Percentiles rank a stretch among this genome's conserved stretches.
These are phyloP conservation scores for Patella depressa DNA, from an alignment of 2,888 invertebrate genomes.

Conservation along the genomic window DNA sequence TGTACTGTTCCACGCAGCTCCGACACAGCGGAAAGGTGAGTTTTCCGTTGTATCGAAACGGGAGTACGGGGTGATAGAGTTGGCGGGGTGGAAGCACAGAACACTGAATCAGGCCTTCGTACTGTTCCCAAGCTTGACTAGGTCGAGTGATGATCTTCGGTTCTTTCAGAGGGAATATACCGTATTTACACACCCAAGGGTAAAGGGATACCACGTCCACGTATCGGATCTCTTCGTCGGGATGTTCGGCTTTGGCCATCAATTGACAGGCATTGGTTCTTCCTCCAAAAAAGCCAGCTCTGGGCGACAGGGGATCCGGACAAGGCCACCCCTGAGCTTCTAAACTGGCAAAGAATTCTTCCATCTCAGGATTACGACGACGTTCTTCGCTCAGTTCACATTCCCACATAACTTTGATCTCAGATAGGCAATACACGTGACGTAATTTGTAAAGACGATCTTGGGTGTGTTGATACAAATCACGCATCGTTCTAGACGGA, in stretches of 20 bases:
- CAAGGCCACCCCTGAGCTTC: not conserved
- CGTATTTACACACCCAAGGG: not conserved
- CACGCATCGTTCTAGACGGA: not conserved
- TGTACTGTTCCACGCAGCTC: not conserved
- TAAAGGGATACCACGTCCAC: not conserved
- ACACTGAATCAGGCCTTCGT: not conserved
- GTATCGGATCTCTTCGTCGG: not conserved
- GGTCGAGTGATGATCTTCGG: not conserved
- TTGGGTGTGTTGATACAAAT: not conserved
- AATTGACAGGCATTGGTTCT: slow-evolving; percentile 1
- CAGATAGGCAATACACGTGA: not conserved
- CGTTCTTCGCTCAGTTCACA: not conserved
- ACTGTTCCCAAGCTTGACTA: not conserved
- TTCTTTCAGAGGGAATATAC: not conserved
- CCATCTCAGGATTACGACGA: not conserved
- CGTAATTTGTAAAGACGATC: not conserved
- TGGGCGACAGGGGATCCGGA: not conserved
- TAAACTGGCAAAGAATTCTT: not conserved
- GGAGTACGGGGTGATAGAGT: not conserved
- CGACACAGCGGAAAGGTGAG: not conserved
- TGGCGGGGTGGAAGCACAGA: not conserved
- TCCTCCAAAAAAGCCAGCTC: not conserved
- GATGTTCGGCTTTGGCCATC: not conserved
- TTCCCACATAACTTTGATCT: not conserved
- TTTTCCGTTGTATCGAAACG: not conserved